Percentiles rank a stretch among this genome's conserved stretches.
These are phyloP conservation scores for Daktulosphaira vitifoliae DNA, from an alignment of 1,140 invertebrate genomes.

Conservation along the genomic window DNA sequence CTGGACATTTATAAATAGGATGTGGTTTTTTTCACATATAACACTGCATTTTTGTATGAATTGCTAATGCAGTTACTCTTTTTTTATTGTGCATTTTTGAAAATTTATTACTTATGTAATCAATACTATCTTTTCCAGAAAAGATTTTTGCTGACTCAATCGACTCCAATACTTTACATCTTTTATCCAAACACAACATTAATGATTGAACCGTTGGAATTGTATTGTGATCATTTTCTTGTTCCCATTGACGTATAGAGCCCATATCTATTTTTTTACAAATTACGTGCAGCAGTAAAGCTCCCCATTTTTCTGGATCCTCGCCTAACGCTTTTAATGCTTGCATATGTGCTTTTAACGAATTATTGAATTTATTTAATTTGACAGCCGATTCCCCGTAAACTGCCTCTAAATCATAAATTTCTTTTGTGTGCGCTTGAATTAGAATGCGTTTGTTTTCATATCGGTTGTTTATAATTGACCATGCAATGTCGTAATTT, in stretches of 20 bases:
- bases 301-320: not conserved
- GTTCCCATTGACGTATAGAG: not conserved
- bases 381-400: not conserved
- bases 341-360: not conserved
- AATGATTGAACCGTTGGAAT: not conserved
- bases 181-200: not conserved
- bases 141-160: not conserved
- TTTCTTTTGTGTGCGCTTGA: not conserved
- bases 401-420: not conserved
- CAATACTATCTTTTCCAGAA: no score
- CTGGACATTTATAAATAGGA: no score
- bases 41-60: not conserved
- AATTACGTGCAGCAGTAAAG: not conserved
- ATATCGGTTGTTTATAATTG: not conserved
- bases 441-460: not conserved
- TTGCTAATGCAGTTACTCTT: no score
- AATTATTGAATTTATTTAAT: not conserved
- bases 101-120: no score
- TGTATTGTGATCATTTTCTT: not conserved
- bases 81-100: no score
- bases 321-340: not conserved
- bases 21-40: no score
- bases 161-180: not conserved
- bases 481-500: not conserved
- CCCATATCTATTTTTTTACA: not conserved